Conservation (phyloP, 2,113 vertebrate species). For the Ictalurus punctatus region DNA sequence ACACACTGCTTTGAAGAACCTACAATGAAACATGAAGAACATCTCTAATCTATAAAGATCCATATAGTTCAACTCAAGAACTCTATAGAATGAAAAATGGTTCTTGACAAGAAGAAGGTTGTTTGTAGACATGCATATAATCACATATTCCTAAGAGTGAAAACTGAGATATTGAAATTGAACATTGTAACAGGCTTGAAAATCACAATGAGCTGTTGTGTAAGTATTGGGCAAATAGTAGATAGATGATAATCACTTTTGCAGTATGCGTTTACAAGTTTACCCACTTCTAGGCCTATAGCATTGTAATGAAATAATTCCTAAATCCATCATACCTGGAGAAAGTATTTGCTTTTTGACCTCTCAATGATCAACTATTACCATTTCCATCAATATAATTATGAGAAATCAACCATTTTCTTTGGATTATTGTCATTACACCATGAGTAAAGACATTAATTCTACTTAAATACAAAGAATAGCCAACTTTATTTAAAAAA, state of each 20-base stretch:
- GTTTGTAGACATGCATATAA: not conserved
- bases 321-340: not conserved
- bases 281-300: not conserved
- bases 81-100: too few species aligned
- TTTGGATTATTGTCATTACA: slow-evolving; percentile 22
- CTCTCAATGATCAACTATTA: slow-evolving; percentile 24
- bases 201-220: not conserved
- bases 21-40: too few species aligned
- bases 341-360: not conserved
- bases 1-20: too few species aligned
- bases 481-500: slow-evolving; percentile 20
- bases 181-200: not conserved
- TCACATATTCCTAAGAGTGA: not conserved
- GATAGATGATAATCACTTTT: not conserved
- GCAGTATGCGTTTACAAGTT: not conserved
- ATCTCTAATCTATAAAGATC: too few species aligned
- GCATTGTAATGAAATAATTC: not conserved
- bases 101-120: too few species aligned
- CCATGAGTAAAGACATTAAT: not conserved
- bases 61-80: too few species aligned
- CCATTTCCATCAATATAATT: slow-evolving; percentile 18
- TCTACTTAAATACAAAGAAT: slow-evolving; percentile 31
- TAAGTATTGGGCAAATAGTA: not conserved
- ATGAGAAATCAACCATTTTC: slow-evolving; percentile 17
- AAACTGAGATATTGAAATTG: not conserved